Base-by-base conservation (phyloP, 2,888 invertebrate species). In the Apamea crenata region DNA sequence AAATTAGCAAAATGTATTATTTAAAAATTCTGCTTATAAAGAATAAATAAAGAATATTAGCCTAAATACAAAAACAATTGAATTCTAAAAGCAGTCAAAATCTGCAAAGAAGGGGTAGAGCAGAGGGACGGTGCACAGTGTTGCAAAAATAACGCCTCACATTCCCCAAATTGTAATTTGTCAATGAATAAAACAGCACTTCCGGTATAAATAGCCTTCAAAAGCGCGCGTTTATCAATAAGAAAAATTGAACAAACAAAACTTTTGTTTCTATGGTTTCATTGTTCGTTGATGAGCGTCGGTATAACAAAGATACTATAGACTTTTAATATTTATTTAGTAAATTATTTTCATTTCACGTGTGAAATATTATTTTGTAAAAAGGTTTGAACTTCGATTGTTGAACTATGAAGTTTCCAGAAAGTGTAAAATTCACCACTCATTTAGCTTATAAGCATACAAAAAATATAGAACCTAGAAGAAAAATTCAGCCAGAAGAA, bases 401-500 rank as follows among this genome's bases (percentile, higher is more conserved):
- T 53, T 25, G 1, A 63, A 84, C 47, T 36, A 94, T 96, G 94
- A 94, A 93, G 79, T 90, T 96, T 80, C 96, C 96, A 21, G 92
- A 94, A 80, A 94, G 94, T 83, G 93, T 97, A 40, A 95, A 94
- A 79, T 82, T 91, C 50, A 97, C 94, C 81, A 96, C 97, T 0
- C 94, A 93, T 79, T 91, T 94, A 75, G 94, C 95, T 8, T 97
- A 97, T 88, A 94, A 94, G 78, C 95, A 95, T 89, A 92, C 74
- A 66, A 91, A 80, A 83, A 92, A 84, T 87, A 92, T 93, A 47
- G 97, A 97, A 93, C 87, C 91, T 7, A 79, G 89, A 63, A 92
- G 97, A 86, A 95, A 94, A 91, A 85, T 97, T 36, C 93, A 96
- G 84, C 90, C 97, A 0, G 97, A 97, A 93, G 89, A 96, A 82